Base-by-base conservation (phyloP, 2,797 vertebrate species). In the Neosilurus hyrtlii region DNA sequence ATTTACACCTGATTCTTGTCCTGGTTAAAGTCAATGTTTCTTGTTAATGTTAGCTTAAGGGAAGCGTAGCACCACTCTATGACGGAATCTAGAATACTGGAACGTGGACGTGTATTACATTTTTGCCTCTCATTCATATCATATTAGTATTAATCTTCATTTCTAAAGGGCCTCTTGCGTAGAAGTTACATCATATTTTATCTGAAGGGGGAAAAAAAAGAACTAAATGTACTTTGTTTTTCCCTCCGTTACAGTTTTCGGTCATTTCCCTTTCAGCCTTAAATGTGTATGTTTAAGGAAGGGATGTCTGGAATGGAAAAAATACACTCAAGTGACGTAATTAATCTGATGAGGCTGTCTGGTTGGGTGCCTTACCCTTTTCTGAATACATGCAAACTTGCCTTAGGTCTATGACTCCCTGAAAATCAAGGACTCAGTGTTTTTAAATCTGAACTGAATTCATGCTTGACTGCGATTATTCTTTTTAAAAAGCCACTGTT, bases 131-230 rank as follows among this genome's bases (percentile, higher is more conserved):
- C 11, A 9, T 61, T 62, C 14, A 49, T 49, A 24, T 24, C 22
- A 76, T 43, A 24, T 62, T 43, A 62, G 20, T 24, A 49, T 49
- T 77, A 15, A 24, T 62, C 52, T 30, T 20, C 15, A 74, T 49
- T 15, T 62, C 43, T n/a, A 49, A 49, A 49, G 4, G 43, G 56
- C 57, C 74, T 77, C 74, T 77, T 77, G 74, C 57, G 43, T 62
- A 35, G 4, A 49, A 9, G 57, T 77, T 77, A 62, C 74, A 77
- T 77, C 74, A 77, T 77, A 24, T 62, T 68, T 22, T 10, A 62
- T 49, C 20, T 62, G 22, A 62, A 49, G n/a, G 20, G 0, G 4
- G 8, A 0, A 56, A 56, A 56, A 10, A 35, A 73, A 54, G 56
- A 30, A 51, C 11, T n/a, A 24, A 37, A 67, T 1, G 14, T 73